Percentiles rank a stretch among this genome's conserved stretches.
These are phyloP conservation scores for Noctuana brunneofusca DNA, from an alignment of 2,888 invertebrate genomes.

Conservation along the genomic window DNA sequence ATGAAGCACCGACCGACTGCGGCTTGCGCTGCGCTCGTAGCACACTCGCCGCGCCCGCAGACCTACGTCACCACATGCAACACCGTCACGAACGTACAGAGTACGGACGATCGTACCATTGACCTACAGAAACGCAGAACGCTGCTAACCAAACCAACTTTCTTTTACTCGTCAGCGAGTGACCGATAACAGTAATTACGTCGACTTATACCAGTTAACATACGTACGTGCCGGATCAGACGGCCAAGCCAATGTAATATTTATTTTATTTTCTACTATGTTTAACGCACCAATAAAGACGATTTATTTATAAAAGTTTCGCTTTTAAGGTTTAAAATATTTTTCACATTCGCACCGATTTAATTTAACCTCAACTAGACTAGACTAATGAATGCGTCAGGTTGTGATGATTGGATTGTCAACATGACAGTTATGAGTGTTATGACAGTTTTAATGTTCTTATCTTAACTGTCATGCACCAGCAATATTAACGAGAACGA, in stretches of 20 bases:
- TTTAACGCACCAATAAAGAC: neutral
- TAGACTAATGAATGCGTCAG: neutral
- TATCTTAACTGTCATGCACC: too few relatives aligned
- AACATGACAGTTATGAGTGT: too few relatives aligned
- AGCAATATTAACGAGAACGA: too few relatives aligned
- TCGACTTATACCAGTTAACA: constrained; percentile 22
- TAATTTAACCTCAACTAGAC: neutral
- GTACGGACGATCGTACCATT: constrained; percentile 53
- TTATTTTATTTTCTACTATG: constrained; percentile 5
- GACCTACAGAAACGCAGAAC: constrained; percentile 68
- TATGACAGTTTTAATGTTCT: too few relatives aligned
- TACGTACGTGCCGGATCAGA: constrained; percentile 11
- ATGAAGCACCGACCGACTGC: too few relatives aligned
- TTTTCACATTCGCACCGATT: neutral
- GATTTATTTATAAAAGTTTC: constrained; percentile 6
- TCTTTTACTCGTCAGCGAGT: constrained; percentile 64
- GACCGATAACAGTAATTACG: constrained; percentile 45
- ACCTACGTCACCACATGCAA: constrained; percentile 21
- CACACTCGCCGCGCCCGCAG: constrained; percentile 35
- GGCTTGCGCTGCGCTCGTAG: constrained; percentile 47
- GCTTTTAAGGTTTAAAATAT: neutral
- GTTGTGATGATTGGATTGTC: neutral
- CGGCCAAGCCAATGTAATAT: neutral
- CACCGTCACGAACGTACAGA: constrained; percentile 13
- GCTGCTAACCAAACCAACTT: constrained; percentile 59